A percentile compares a stretch with the other conserved stretches of the same genome.
Conservation (phyloP, 2,113 vertebrate species). For the Pavo muticus region DNA sequence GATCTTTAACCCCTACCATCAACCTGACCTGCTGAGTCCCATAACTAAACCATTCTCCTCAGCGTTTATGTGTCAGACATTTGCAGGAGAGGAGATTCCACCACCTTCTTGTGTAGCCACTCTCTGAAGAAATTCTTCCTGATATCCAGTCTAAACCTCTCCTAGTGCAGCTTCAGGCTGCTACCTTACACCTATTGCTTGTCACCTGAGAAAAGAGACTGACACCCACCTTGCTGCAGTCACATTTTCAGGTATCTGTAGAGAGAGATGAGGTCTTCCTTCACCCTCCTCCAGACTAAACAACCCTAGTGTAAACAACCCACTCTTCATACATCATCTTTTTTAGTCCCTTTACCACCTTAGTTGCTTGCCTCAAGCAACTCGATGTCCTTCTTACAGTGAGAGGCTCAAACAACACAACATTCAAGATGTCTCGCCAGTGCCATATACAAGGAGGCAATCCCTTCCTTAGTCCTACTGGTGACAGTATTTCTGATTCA, state of each 20-base stretch:
- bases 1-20: background rate
- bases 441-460: background rate
- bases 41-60: background rate
- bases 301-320: background rate
- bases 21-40: background rate
- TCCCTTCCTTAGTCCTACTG: background rate
- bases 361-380: background rate
- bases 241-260: background rate
- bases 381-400: background rate
- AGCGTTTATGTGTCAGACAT: background rate
- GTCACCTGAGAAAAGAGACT: background rate
- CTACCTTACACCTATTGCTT: background rate
- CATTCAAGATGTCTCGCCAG: background rate
- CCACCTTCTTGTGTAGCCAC: background rate
- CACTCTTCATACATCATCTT: background rate
- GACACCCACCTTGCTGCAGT: background rate
- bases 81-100: background rate
- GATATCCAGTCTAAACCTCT: background rate
- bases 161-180: background rate
- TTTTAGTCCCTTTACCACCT: background rate
- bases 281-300: background rate
- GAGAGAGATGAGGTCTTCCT: background rate
- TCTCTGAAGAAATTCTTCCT: background rate
- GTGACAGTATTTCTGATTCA: background rate
- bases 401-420: background rate